These are phyloP conservation scores for Hepsetus odoe DNA, from an alignment of 2,113 vertebrate genomes.

Conservation along the genomic window DNA sequence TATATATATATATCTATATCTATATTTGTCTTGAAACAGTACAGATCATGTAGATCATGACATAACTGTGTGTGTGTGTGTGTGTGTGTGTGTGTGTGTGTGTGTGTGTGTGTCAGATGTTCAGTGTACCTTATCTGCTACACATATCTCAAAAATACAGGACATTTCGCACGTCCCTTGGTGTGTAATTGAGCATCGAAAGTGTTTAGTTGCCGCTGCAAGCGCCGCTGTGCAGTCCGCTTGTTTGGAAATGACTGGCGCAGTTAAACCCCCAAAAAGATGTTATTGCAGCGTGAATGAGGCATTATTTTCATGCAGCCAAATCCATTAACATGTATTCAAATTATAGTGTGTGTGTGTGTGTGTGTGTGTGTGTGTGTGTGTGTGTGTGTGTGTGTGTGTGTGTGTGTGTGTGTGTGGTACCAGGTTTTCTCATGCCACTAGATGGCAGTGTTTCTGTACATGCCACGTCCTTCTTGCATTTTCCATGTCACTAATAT, in stretches of 20 bases:
- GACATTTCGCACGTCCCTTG: not conserved
- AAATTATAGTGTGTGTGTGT: not conserved
- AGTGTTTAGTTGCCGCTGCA: not conserved
- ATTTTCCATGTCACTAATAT: conserved; percentile 34
- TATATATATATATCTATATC: too few relatives aligned
- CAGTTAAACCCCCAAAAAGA: too few relatives aligned
- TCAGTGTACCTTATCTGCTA: not conserved
- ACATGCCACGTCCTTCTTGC: conserved; percentile 1
- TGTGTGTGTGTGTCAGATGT: not conserved
- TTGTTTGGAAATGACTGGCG: not conserved
- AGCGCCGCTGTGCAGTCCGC: not conserved
- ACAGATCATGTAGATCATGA: too few relatives aligned
- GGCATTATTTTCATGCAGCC: not conserved
- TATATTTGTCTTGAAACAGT: too few relatives aligned
- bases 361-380: conserved; percentile 3
- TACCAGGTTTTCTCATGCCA: not conserved
- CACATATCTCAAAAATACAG: not conserved
- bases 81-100: not conserved
- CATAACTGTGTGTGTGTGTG: not conserved
- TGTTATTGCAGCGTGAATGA: not conserved
- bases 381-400: not conserved
- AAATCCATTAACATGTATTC: not conserved
- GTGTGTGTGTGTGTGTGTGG: not conserved
- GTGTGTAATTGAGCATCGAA: not conserved
- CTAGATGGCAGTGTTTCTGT: conserved; percentile 53